Evolutionary conservation across 2,797 vertebrate species (phyloP).

Genomic region (Sus cebifrons): DNA sequence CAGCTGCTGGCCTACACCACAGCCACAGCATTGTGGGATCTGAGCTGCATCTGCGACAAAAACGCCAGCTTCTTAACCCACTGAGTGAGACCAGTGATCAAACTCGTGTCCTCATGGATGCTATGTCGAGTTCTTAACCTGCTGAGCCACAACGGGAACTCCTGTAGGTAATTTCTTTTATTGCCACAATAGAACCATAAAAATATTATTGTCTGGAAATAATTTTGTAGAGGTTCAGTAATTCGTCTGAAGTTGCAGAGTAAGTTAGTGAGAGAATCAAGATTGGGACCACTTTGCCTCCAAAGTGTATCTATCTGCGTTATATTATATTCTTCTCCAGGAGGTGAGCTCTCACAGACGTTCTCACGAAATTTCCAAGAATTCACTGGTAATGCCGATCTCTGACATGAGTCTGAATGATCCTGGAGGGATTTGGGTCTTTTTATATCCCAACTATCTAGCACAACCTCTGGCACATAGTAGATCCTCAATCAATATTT

Average conservation of each 20-base stretch:
- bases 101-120: no score
- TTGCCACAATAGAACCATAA: neutral
- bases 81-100: no score
- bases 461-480: neutral
- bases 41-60: no score
- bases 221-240: slow-evolving; percentile 30
- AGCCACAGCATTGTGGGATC: no score
- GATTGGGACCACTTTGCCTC: neutral
- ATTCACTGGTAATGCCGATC: neutral
- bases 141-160: no score
- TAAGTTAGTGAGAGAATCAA: neutral
- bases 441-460: neutral
- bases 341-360: neutral
- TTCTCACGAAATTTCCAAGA: neutral
- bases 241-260: neutral
- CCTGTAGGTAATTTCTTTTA: neutral
- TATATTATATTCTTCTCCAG: neutral
- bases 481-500: neutral
- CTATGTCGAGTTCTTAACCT: no score
- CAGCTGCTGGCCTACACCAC: no score
- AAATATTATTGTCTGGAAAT: slow-evolving; percentile 23
- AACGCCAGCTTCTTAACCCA: no score
- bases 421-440: neutral
- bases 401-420: neutral
- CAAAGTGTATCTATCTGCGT: neutral